A percentile compares a stretch with the other conserved stretches of the same genome.
These are phyloP conservation scores for Dicrostonyx torquatus DNA, from an alignment of 2,797 vertebrate genomes.

Conservation along the genomic window DNA sequence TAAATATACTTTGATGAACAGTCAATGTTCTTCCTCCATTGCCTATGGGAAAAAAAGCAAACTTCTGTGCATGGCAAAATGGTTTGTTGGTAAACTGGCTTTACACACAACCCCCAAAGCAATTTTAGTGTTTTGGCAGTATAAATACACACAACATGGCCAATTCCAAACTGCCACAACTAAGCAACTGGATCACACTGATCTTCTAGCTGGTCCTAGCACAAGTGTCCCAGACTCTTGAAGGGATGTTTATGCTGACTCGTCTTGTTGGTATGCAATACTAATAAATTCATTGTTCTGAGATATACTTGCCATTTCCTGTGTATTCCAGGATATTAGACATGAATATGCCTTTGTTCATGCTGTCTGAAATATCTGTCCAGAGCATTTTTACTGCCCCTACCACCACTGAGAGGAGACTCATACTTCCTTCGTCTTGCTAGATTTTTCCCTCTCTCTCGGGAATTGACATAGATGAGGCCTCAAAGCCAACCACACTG, in stretches of 20 bases:
- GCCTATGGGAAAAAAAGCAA: constrained; percentile 26
- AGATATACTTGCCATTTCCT: neutral
- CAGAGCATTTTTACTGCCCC: neutral
- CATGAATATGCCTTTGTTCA: neutral
- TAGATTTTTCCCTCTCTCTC: neutral
- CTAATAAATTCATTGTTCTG: neutral
- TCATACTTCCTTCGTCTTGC: constrained; percentile 16
- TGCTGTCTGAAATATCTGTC: constrained; percentile 14
- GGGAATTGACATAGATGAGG: constrained; percentile 13
- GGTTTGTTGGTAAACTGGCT: constrained; percentile 15
- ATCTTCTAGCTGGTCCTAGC: neutral
- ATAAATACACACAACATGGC: neutral
- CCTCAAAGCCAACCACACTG: neutral
- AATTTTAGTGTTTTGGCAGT: neutral
- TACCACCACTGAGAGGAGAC: neutral
- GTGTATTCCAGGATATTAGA: neutral
- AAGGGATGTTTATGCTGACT: neutral
- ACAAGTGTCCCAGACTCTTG: neutral
- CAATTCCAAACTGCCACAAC: constrained; percentile 39
- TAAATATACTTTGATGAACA: constrained; percentile 17
- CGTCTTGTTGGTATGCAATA: neutral
- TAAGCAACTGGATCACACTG: constrained; percentile 26
- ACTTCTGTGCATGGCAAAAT: neutral
- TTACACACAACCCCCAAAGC: neutral
- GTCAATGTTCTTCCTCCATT: constrained; percentile 1